Base-by-base conservation (phyloP, 1,140 invertebrate genomes). In the Pseudomyrmex cubaensis region DNA sequence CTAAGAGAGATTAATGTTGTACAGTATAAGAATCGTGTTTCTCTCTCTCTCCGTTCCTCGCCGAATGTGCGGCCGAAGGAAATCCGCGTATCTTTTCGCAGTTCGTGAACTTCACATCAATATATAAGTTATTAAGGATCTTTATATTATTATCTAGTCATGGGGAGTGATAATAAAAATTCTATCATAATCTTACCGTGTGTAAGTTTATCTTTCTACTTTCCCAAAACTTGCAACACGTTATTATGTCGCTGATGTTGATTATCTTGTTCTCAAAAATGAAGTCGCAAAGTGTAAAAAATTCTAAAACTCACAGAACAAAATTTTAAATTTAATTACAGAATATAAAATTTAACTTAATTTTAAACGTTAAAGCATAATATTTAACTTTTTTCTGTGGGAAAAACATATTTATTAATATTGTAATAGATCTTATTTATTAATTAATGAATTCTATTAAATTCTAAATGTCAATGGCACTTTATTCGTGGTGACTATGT, bases 111-210 rank as follows among this genome's bases (percentile, higher is more conserved):
- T 91, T 90, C 86, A 80, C 76, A 90, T 85, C 80, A 82, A 89
- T 89, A 93, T 35, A 35, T 90, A 88, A 92, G 90, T 93, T 92
- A 92, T 90, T 92, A 92, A 90, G 91, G 74, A 93, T 93, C 92
- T 93, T 93, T 92, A 93, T 93, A 93, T 92, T 92, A 92, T 92
- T 93, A 93, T 93, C 92, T 93, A 93, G 92, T 93, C 92, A 93
- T 91, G 90, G 35, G 35, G 90, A 92, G 91, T 93, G 92, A 93
- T 93, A 93, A 93, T 93, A 93, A 93, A 93, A 92, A 92, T 92
- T 93, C 86, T 92, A 92, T 93, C 91, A 91, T 93, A 93, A 93
- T 91, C 90, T 80, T 90, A 91, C 70, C 35, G 57, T 35, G n/a
- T 9, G 35, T 73, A 62, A 9, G 67, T 84, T 66, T 73, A 70